A percentile compares a stretch with the other conserved stretches of the same genome.
phyloP scores from a whole-genome alignment of 2,113 vertebrate genomes.

The Gymnogyps californianus region DNA sequence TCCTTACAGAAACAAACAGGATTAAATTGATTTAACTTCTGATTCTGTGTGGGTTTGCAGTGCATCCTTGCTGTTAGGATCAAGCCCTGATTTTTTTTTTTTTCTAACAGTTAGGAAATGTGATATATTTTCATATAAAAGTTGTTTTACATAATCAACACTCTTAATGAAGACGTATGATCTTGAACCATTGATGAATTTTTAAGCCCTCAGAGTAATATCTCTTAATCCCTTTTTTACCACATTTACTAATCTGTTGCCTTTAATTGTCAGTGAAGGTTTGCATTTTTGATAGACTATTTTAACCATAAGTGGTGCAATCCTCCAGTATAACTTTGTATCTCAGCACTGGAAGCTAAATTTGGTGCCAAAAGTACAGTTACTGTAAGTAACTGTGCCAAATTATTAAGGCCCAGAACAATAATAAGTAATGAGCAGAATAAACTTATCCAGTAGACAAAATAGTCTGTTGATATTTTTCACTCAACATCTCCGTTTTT shows the following conservation, averaged over 20 bases:
- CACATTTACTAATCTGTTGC: background rate
- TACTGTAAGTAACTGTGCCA: background rate
- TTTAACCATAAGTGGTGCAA: background rate
- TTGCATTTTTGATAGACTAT: background rate
- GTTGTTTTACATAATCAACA: background rate
- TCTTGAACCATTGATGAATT: background rate
- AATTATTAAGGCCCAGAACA: background rate
- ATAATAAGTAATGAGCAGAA: background rate
- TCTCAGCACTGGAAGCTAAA: background rate
- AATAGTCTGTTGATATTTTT: background rate
- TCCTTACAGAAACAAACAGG: constrained; percentile 69
- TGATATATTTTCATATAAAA: background rate
- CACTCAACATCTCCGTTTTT: background rate
- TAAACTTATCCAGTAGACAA: background rate
- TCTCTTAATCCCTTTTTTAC: background rate
- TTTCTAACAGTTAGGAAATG: background rate
- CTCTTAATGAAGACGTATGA: background rate
- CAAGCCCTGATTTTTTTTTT: background rate
- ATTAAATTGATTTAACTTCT: background rate
- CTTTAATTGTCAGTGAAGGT: background rate
- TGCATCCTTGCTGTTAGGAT: background rate
- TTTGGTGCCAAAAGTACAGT: background rate
- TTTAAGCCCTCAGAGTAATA: background rate
- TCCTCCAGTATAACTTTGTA: background rate
- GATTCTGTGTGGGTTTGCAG: background rate